phyloP scores from a whole-genome alignment of 2,113 vertebrate species.

The Cynopterus brachyotis region DNA sequence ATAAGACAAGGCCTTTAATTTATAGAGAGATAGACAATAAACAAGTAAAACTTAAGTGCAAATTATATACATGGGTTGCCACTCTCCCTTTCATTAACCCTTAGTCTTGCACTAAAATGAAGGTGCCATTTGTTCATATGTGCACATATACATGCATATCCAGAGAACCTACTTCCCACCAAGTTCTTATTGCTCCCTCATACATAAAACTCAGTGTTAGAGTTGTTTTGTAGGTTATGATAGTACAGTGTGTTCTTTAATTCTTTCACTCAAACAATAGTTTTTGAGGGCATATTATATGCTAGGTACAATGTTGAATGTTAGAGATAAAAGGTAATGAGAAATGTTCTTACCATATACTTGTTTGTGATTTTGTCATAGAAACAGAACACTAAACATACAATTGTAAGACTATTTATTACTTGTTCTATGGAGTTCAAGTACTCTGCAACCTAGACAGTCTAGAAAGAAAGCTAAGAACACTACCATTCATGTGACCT shows the following conservation, averaged over 20 bases:
- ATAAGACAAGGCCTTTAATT: not conserved
- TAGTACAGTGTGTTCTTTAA: not conserved
- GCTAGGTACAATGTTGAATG: not conserved
- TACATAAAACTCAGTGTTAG: not conserved
- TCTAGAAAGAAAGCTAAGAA: not conserved
- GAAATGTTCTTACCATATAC: not conserved
- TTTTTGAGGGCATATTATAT: not conserved
- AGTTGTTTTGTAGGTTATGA: not conserved
- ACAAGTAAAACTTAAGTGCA: not conserved
- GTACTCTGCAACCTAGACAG: not conserved
- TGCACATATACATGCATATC: rapidly evolving
- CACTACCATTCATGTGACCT: not conserved
- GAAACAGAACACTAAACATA: not conserved
- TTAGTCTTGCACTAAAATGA: not conserved
- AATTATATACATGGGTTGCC: not conserved
- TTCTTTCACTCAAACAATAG: not conserved
- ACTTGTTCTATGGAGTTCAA: not conserved
- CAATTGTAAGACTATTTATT: too few species aligned
- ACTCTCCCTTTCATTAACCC: not conserved
- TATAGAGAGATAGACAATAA: not conserved
- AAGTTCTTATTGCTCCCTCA: rapidly evolving
- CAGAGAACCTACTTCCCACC: not conserved
- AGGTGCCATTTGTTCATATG: not conserved
- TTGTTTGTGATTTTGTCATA: not conserved
- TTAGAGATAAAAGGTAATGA: not conserved